Base-by-base conservation (phyloP, 1,140 invertebrate genomes). In the Rhagoletis pomonella region DNA sequence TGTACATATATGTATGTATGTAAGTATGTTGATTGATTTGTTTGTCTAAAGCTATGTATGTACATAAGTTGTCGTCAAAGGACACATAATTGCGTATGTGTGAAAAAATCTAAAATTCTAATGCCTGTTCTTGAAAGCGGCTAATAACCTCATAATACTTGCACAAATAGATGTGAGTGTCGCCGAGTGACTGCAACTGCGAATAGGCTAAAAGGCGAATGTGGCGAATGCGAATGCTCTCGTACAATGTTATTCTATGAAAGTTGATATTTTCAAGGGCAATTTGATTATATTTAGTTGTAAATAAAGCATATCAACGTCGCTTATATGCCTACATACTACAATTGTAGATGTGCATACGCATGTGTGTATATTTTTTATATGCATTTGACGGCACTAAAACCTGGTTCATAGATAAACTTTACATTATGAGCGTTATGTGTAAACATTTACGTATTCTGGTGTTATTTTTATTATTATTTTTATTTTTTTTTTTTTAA, bases 231-330 rank as follows among this genome's bases (percentile, higher is more conserved):
- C 73, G 73, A 81, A 81, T 81, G 73, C 44, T 81, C 73, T 81
- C 73, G 47, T 81, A 9, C 73, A 81, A 81, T 81, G 73, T 81
- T 81, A 81, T 81, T 81, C 73, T 81, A 81, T 81, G 73, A 81
- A 81, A 81, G 73, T 81, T 81, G 73, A 81, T 81, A 81, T 81
- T 81, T 81, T 81, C 73, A 81, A 81, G 47, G 73, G 47, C 73
- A 81, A 81, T 81, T 81, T 81, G 73, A 81, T 81, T 81, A 81
- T 81, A 81, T 81, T 81, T 81, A 81, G 73, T 81, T 81, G 73
- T 55, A 81, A 81, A 62, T 62, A 81, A 81, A 81, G 42, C n/a
- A 50, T 81, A 81, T 81, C 73, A 81, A 81, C 19, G 29, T 29
- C 29, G 73, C 47, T 81, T n/a, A 29, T 67, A 67, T 14, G 64